These are phyloP conservation scores for Conus betulinus DNA, from an alignment of 1,140 invertebrate genomes.

Conservation along the genomic window DNA sequence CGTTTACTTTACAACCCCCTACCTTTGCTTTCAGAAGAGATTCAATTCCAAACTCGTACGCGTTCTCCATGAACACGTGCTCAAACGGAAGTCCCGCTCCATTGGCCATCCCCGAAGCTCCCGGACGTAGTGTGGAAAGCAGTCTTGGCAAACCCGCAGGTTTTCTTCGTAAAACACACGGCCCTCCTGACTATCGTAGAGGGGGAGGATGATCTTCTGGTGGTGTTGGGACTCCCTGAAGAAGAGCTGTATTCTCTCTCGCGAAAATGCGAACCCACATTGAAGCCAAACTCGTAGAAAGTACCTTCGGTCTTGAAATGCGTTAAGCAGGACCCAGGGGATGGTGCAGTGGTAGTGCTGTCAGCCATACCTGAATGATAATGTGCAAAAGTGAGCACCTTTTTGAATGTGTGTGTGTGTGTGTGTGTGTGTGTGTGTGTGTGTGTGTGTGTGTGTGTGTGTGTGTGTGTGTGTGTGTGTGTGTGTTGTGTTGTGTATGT, in stretches of 20 bases:
- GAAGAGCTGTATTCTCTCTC: conserved; percentile 31
- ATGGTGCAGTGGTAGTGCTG: too few relatives aligned
- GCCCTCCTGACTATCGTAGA: conserved; percentile 23
- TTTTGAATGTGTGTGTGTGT: too few relatives aligned
- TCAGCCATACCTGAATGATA: too few relatives aligned
- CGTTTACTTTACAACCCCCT: not conserved
- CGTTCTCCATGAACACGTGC: conserved; percentile 38
- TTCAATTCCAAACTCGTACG: not conserved
- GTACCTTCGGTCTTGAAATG: conserved; percentile 6
- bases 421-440: too few relatives aligned
- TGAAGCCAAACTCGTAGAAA: conserved; percentile 22
- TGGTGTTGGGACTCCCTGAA: not conserved
- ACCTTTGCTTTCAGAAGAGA: not conserved
- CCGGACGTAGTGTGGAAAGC: conserved; percentile 42
- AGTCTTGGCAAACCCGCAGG: conserved; percentile 9
- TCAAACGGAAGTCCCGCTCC: conserved; percentile 39
- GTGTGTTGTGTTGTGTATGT: too few relatives aligned
- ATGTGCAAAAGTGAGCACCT: too few relatives aligned
- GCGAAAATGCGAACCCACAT: conserved; percentile 4
- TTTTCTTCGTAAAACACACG: conserved; percentile 2
- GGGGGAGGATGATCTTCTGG: not conserved
- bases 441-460: too few relatives aligned
- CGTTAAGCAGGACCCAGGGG: not conserved
- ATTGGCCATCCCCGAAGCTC: conserved; percentile 24
- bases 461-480: too few relatives aligned